These are phyloP conservation scores for Erebia ligea DNA, from an alignment of 2,888 invertebrate genomes.

Conservation along the genomic window DNA sequence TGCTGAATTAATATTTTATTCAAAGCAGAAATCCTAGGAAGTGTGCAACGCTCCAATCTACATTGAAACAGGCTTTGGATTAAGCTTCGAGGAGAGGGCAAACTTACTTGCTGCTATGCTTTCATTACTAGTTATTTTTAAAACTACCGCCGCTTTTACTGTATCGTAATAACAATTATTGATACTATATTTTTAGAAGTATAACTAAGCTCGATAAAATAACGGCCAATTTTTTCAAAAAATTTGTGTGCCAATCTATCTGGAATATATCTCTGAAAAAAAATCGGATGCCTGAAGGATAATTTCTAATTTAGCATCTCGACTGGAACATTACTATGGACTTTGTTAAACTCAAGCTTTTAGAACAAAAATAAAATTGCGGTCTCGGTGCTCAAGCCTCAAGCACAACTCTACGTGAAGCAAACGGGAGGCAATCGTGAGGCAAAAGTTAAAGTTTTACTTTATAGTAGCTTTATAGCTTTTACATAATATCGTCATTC, in stretches of 20 bases:
- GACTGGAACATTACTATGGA: background rate
- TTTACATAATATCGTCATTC: background rate
- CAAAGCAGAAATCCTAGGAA: conserved; percentile 8
- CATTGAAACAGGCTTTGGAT: conserved; percentile 7
- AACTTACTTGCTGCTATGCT: background rate
- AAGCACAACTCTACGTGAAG: background rate
- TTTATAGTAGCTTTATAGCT: background rate
- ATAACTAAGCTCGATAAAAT: too few relatives aligned
- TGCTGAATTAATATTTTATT: conserved; percentile 10
- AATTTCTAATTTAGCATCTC: background rate
- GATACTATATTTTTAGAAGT: too few relatives aligned
- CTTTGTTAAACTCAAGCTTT: background rate
- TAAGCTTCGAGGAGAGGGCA: background rate
- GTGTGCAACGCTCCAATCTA: conserved; percentile 7
- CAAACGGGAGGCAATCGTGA: too few relatives aligned
- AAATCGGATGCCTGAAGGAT: too few relatives aligned
- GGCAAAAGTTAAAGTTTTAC: background rate
- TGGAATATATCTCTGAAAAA: too few relatives aligned
- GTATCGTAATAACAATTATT: too few relatives aligned
- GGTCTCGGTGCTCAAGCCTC: background rate
- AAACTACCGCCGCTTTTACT: background rate
- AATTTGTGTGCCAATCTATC: too few relatives aligned
- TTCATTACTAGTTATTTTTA: background rate
- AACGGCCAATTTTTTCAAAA: too few relatives aligned
- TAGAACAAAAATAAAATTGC: too few relatives aligned